These are phyloP conservation scores for Thelaira solivaga DNA, from an alignment of 2,888 invertebrate genomes.

Conservation along the genomic window DNA sequence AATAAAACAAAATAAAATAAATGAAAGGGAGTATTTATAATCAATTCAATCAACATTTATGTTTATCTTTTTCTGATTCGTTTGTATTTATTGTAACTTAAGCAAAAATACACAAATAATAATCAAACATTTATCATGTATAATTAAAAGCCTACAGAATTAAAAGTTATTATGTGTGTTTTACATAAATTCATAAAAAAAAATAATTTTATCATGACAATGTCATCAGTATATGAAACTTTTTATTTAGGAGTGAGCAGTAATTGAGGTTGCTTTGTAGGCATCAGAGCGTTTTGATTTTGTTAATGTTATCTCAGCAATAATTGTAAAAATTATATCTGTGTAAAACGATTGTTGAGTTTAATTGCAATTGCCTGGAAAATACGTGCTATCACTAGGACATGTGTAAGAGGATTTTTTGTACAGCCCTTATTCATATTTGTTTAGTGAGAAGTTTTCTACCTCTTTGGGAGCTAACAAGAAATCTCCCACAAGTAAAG, in stretches of 20 bases:
- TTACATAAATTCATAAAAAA: conserved; percentile 24
- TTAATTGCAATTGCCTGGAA: conserved; percentile 1
- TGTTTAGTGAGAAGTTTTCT: too few species aligned
- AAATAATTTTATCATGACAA: conserved; percentile 34
- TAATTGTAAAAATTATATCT: too few species aligned
- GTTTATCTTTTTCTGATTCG: conserved; percentile 20
- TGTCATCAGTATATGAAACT: conserved; percentile 48
- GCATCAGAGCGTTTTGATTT: background rate
- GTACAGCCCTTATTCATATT: too few species aligned
- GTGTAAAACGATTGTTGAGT: conserved; percentile 29
- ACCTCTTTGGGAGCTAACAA: too few species aligned
- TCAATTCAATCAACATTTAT: background rate
- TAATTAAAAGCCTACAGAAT: conserved; percentile 1
- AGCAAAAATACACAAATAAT: background rate
- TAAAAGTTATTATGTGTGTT: conserved; percentile 1
- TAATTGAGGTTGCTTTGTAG: background rate
- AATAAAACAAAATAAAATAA: background rate
- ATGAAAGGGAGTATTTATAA: background rate
- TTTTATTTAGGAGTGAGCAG: background rate
- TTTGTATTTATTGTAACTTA: conserved; percentile 26
- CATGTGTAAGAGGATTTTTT: too few species aligned
- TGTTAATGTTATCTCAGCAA: conserved; percentile 1
- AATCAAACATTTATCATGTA: conserved; percentile 8
- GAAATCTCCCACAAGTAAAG: too few species aligned
- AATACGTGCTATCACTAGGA: too few species aligned